A percentile compares a stretch with the other conserved stretches of the same genome.
These are phyloP conservation scores for Muricea muricata DNA, from an alignment of 92 coral and sea anemone genomes.

Conservation along the genomic window DNA sequence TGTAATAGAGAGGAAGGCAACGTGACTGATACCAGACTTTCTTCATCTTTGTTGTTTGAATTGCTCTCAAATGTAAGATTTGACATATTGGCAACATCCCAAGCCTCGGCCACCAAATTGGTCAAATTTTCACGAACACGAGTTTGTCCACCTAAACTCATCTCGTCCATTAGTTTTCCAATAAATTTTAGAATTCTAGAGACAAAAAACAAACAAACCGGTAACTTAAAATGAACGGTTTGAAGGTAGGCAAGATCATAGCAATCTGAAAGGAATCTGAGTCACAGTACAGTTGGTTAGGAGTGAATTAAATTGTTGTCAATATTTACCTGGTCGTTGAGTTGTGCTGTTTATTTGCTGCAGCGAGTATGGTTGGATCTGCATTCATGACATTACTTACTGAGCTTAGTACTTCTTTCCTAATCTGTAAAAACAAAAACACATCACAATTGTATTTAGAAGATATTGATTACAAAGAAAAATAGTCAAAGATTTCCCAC, in stretches of 20 bases:
- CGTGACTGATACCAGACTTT: constrained; percentile 1
- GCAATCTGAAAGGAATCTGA: too few species aligned
- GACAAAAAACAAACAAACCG: neutral
- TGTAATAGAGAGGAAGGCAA: constrained; percentile 19
- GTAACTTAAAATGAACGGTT: neutral
- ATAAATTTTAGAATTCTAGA: constrained; percentile 18
- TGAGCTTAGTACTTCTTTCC: constrained; percentile 15
- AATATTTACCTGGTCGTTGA: constrained; percentile 25
- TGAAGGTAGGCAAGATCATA: too few species aligned
- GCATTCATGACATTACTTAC: constrained; percentile 33
- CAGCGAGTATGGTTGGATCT: constrained; percentile 1
- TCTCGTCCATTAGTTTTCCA: constrained; percentile 10
- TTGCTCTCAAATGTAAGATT: neutral
- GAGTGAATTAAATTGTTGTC: too few species aligned
- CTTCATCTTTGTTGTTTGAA: neutral
- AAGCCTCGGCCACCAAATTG: constrained; percentile 3
- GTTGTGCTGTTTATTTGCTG: constrained; percentile 7
- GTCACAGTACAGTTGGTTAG: too few species aligned
- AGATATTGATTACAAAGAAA: too few species aligned
- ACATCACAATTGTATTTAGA: too few species aligned
- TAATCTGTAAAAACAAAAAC: neutral
- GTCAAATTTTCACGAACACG: neutral
- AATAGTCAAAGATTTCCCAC: too few species aligned
- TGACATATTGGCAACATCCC: constrained; percentile 8
- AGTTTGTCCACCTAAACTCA: neutral